A percentile compares a stretch with the other conserved stretches of the same genome.
phyloP scores from a whole-genome alignment of 2,113 vertebrate species.

The Climacteris rufus region DNA sequence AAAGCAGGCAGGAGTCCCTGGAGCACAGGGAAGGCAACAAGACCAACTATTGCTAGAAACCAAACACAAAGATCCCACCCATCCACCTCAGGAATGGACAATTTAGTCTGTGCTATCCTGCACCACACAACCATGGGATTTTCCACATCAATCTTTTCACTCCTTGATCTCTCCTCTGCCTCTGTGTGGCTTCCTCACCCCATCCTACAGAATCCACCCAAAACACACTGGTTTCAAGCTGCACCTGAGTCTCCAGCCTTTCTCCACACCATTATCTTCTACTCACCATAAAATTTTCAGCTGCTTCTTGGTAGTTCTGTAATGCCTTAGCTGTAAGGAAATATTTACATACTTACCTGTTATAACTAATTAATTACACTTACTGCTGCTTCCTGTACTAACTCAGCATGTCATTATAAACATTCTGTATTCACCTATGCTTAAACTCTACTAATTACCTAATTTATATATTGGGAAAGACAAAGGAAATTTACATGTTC shows the following conservation, averaged over 20 bases:
- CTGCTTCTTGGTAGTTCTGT: neutral
- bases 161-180: neutral
- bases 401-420: neutral
- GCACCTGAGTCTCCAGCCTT: neutral
- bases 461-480: neutral
- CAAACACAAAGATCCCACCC: neutral
- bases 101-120: neutral
- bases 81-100: neutral
- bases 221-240: neutral
- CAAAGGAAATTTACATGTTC: neutral
- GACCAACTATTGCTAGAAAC: neutral
- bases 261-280: neutral
- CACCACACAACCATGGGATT: too few relatives aligned
- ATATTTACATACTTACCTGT: neutral
- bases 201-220: neutral
- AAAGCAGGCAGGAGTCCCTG: neutral
- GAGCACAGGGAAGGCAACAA: neutral
- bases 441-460: neutral
- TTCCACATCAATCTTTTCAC: accelerated
- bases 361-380: neutral
- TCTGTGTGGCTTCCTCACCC: neutral
- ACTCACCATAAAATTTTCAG: neutral
- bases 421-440: neutral
- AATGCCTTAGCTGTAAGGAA: neutral
- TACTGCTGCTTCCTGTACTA: neutral